Evolutionary conservation across 2,113 vertebrate genomes (phyloP).

Genomic region (Martes martes): DNA sequence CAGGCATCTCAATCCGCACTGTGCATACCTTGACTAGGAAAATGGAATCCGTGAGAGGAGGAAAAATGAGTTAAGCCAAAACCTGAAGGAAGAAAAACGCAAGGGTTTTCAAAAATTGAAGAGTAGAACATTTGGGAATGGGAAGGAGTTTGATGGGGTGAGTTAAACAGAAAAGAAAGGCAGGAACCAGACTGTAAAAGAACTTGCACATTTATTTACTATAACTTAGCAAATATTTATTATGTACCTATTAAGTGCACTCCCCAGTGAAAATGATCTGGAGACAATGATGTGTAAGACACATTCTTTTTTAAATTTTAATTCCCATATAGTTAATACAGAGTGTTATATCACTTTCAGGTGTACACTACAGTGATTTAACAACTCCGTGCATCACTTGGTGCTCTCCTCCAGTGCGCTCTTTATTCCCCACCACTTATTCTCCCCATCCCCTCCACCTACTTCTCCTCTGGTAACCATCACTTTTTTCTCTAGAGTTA

Average conservation of each 20-base stretch:
- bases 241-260: background rate
- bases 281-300: background rate
- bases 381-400: background rate
- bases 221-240: background rate
- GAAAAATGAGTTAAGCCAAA: background rate
- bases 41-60: background rate
- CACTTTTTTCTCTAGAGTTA: background rate
- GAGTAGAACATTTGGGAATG: background rate
- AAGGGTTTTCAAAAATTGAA: background rate
- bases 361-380: background rate
- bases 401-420: background rate
- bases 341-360: background rate
- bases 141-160: background rate
- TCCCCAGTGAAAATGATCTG: background rate
- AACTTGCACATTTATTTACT: background rate
- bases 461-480: background rate
- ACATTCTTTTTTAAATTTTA: background rate
- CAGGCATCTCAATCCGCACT: accelerated
- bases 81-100: background rate
- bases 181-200: background rate
- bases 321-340: background rate
- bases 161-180: background rate
- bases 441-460: background rate
- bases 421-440: background rate
- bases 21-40: background rate